A percentile compares a stretch with the other conserved stretches of the same genome.
These are phyloP conservation scores for Leptinotarsa undecemlineata DNA, from an alignment of 1,140 invertebrate genomes.

Conservation along the genomic window DNA sequence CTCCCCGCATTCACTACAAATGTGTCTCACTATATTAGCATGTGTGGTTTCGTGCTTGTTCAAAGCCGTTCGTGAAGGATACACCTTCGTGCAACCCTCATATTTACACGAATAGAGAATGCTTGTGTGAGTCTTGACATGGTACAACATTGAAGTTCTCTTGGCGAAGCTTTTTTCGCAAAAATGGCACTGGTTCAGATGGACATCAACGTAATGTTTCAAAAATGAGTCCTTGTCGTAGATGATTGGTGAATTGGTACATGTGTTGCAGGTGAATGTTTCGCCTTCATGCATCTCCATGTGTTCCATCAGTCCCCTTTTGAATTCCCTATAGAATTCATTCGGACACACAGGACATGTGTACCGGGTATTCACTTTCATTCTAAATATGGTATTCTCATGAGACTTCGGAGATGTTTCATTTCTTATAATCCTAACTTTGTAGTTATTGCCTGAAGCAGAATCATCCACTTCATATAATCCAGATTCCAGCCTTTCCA, in stretches of 20 bases:
- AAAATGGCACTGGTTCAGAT: constrained; percentile 12
- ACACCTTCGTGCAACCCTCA: constrained; percentile 22
- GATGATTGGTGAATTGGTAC: neutral
- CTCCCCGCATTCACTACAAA: constrained; percentile 24
- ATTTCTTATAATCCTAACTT: neutral
- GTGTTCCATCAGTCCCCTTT: constrained; percentile 5
- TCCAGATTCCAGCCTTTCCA: neutral
- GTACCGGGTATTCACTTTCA: constrained; percentile 10
- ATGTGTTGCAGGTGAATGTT: constrained; percentile 7
- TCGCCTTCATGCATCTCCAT: constrained; percentile 7
- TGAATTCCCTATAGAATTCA: neutral
- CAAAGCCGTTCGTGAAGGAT: constrained; percentile 13
- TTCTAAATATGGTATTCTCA: neutral
- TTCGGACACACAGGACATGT: constrained; percentile 9
- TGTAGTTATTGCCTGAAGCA: neutral
- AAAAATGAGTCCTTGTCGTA: constrained; percentile 5
- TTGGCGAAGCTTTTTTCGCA: constrained; percentile 8
- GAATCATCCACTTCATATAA: neutral
- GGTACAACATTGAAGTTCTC: neutral
- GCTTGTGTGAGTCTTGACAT: neutral
- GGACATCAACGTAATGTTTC: constrained; percentile 10
- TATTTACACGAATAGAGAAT: constrained; percentile 19
- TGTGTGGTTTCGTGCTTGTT: constrained; percentile 26
- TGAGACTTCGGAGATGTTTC: neutral
- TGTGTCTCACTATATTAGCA: constrained; percentile 11